Percentiles rank a stretch among this genome's conserved stretches.
These are phyloP conservation scores for Drosophila subsilvestris DNA, from an alignment of 2,888 invertebrate species.

Conservation along the genomic window DNA sequence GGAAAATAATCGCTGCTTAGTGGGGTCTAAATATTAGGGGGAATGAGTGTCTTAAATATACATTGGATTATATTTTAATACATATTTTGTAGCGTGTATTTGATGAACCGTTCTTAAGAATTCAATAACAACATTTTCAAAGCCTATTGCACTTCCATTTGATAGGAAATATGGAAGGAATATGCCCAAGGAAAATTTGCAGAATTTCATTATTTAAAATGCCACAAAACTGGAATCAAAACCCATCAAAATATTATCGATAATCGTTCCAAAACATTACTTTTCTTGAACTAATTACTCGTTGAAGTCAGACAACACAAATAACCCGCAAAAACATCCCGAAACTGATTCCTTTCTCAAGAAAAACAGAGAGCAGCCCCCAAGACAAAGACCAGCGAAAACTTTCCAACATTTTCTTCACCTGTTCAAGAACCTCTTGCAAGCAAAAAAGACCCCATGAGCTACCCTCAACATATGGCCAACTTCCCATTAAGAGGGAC, in stretches of 20 bases:
- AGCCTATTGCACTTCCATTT: too few relatives aligned
- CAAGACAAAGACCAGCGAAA: not conserved
- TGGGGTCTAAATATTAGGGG: not conserved
- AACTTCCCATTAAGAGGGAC: slow-evolving; percentile 30
- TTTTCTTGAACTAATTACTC: not conserved
- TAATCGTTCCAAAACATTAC: not conserved
- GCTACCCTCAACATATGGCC: slow-evolving; percentile 29
- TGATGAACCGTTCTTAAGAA: not conserved
- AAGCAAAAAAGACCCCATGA: not conserved
- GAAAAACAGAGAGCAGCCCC: not conserved
- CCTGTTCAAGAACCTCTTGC: not conserved
- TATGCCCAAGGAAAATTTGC: too few relatives aligned
- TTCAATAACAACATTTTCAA: too few relatives aligned
- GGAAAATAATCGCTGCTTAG: not conserved
- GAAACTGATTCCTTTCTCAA: not conserved
- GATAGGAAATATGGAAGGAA: too few relatives aligned
- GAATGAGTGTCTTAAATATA: not conserved
- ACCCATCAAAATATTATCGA: not conserved
- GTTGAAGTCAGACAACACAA: not conserved
- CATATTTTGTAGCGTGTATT: not conserved
- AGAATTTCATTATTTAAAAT: too few relatives aligned
- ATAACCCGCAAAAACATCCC: not conserved
- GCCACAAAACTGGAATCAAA: too few relatives aligned
- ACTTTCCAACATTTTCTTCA: slow-evolving; percentile 3
- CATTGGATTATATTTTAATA: too few relatives aligned